Evolutionary conservation across 2,113 vertebrate species (phyloP).

Genomic region (Orientallactaga bullata): DNA sequence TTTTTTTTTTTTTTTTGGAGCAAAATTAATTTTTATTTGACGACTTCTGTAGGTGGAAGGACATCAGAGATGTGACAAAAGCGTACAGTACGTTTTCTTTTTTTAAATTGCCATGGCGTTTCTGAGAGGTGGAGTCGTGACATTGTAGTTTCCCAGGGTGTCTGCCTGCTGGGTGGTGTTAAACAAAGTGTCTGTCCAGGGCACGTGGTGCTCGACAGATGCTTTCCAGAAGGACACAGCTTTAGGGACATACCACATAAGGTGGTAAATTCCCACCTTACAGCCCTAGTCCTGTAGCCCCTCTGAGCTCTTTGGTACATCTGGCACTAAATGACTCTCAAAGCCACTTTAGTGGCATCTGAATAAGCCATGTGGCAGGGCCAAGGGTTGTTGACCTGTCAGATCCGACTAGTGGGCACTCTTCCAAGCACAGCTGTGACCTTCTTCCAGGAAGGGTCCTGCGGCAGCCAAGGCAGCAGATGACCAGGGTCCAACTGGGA

Average conservation of each 20-base stretch:
- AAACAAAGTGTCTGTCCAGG: conserved; percentile 74
- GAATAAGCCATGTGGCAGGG: background rate
- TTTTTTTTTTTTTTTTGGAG: conserved; percentile 78
- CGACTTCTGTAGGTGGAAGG: conserved; percentile 69
- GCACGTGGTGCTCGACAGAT: conserved; percentile 68
- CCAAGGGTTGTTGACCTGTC: background rate
- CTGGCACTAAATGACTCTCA: conserved; percentile 6
- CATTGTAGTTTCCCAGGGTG: conserved; percentile 77
- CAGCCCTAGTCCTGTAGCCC: background rate
- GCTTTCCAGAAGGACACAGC: conserved; percentile 73
- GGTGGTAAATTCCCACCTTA: background rate
- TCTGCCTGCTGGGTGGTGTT: conserved; percentile 83
- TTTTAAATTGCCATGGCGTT: conserved; percentile 78
- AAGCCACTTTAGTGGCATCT: background rate
- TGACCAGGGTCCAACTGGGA: background rate
- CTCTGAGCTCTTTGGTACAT: background rate
- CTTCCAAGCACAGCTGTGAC: conserved; percentile 43
- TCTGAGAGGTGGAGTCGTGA: conserved; percentile 84
- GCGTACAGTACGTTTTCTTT: conserved; percentile 53
- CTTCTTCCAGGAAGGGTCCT: background rate
- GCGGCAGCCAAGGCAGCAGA: background rate
- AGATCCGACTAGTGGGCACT: background rate
- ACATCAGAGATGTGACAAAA: conserved; percentile 69
- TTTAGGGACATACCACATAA: conserved; percentile 70
- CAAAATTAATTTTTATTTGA: conserved; percentile 87